Evolutionary conservation across 2,888 invertebrate species (phyloP).

Genomic region (Plusia festucae): DNA sequence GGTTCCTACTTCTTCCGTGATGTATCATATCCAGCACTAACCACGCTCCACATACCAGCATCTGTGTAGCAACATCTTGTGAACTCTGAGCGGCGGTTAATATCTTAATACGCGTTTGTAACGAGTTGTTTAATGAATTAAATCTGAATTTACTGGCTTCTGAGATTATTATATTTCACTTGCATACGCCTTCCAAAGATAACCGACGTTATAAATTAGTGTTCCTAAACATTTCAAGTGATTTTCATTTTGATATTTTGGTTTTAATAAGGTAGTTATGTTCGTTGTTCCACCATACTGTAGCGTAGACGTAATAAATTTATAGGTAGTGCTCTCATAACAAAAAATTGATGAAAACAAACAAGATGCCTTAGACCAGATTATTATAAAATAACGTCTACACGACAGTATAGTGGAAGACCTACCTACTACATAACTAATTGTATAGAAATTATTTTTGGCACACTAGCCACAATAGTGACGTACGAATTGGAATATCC

Average conservation of each 20-base stretch:
- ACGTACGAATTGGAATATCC: no score
- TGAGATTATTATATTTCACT: slow-evolving; percentile 45
- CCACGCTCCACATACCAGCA: slow-evolving; percentile 28
- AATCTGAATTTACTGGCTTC: slow-evolving; percentile 72
- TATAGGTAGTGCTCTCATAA: no score
- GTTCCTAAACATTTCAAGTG: slow-evolving; percentile 16
- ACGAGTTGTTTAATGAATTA: slow-evolving; percentile 83
- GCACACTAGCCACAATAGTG: no score
- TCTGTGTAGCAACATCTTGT: slow-evolving; percentile 66
- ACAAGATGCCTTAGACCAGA: no score
- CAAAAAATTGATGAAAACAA: no score
- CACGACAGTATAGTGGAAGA: no score
- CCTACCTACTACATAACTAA: no score
- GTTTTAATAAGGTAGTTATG: neutral
- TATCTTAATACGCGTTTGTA: slow-evolving; percentile 78
- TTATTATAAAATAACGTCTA: no score
- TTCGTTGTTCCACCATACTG: no score
- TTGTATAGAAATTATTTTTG: no score
- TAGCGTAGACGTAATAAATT: no score
- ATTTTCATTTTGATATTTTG: neutral
- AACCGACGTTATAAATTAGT: slow-evolving; percentile 37
- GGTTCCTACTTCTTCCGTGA: neutral
- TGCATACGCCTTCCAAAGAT: slow-evolving; percentile 48
- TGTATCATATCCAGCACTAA: slow-evolving; percentile 46
- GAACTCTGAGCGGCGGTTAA: slow-evolving; percentile 73